Conservation (phyloP, 30 jellyfish, hydroid and myxozoan species). For the Phacellophora camtschatica region DNA sequence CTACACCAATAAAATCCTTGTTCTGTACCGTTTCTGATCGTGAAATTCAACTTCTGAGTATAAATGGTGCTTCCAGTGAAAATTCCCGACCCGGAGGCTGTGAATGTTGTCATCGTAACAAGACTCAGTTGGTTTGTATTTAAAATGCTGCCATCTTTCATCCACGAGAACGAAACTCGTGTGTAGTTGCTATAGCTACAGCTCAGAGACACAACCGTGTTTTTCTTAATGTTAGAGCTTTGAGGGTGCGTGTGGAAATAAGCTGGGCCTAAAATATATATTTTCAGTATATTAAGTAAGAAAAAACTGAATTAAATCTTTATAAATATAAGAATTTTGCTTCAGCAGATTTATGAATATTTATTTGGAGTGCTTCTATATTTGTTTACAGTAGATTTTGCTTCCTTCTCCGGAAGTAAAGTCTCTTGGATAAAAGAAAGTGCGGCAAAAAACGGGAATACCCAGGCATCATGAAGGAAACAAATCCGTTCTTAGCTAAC, state of each 20-base stretch:
- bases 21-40: not conserved
- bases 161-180: slow-evolving; percentile 28
- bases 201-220: not conserved
- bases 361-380: no score
- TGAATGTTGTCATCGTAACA: not conserved
- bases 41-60: not conserved
- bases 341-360: no score
- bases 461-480: no score
- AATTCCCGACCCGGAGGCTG: not conserved
- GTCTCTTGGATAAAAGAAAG: no score
- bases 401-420: no score
- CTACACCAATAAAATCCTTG: slow-evolving; percentile 56
- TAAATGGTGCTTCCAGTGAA: slow-evolving; percentile 10
- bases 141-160: slow-evolving; percentile 1
- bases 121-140: not conserved
- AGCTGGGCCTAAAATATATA: slow-evolving; percentile 50
- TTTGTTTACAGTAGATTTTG: no score
- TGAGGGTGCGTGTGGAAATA: slow-evolving; percentile 8
- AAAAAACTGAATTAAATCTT: no score
- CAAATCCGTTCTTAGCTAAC: no score
- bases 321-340: no score
- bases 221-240: not conserved
- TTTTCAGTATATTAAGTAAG: no score
- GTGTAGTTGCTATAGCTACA: slow-evolving; percentile 42
- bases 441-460: no score